Base-by-base conservation (phyloP, 1,140 invertebrate species). In the Papilio machaon region DNA sequence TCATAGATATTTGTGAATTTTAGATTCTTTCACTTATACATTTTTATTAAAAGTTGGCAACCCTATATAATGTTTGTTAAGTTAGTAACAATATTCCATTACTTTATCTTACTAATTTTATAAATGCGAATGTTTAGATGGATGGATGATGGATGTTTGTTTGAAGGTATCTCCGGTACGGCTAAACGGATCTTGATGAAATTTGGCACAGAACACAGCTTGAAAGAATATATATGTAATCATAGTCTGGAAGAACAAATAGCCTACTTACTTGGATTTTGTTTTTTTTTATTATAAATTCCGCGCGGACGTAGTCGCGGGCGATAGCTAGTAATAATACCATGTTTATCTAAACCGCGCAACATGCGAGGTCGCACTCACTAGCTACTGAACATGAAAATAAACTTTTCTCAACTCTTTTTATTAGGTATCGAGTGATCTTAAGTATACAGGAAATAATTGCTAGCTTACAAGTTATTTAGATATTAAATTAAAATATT, bases 331-430 rank as follows among this genome's bases (percentile, higher is more conserved):
- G 23, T 30, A 30, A 30, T 11, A 74, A 74, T 60, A 54, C 78
- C 38, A 73, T 77, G 74, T 46, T 74, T 84, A 86, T 80, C 80
- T 80, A 49, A 74, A 79, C 67, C 30, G 64, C 35, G 64, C 78
- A 79, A 38, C 47, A 82, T 82, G 82, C 86, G 88, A 89, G 89
- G 86, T 86, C 85, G 64, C 58, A 15, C 79, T 90, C 87, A 88
- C 87, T 64, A 46, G 8, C 58, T 67, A 81, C 89, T 88, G 88
- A 86, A 60, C 85, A 67, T 81, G 58, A 83, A 87, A 87, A 85
- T 90, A 89, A 86, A 83, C 83, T 80, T 80, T 83, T 81, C 82
- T 79, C 81, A 74, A 19, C 58, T 60, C n/a, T 58, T 58, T 19
- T 64, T 64, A 23, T 17, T 54, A 30, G 60, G 23, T 30, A 30